Evolutionary conservation across 37 sponge, comb jelly and placozoan species (phyloP), one percentile per base, ranked within the genome.

Genomic region (Oscarella lobularis): DNA sequence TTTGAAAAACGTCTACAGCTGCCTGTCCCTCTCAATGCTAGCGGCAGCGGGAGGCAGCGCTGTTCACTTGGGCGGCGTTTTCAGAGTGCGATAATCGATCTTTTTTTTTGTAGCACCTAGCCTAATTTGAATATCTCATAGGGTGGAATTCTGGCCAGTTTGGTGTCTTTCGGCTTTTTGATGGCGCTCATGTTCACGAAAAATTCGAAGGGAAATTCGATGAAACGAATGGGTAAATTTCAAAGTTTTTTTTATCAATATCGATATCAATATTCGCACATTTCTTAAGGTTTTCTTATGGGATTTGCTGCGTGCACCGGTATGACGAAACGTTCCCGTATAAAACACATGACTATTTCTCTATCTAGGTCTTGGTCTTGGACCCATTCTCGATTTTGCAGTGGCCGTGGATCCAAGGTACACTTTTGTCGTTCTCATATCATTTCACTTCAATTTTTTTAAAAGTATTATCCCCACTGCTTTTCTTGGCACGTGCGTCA

Each of bases 381-480:
- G 82, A 1, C 82, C 82, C 1, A 38, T 79, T 33, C 82, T 81
- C 1, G 79, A 78, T 31, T 33, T 81, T 40, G 82, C 77, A 1
- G 37, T 81, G 5, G 82, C 66, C 14, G 38, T 81, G 1, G 80
- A 81, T 39, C 82, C 82, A 33, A 30, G 73, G 73, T 70, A 70
- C 20, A 20, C 14, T 9, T 70, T 70, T 14, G 9, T n/a, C n/a
- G n/a, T n/a, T n/a, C n/a, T n/a, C n/a, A n/a, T n/a, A n/a, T n/a
- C n/a, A 29, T 14, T 70, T 70, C 20, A 29, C 20, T 20, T 35
- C 20, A 70, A 70, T 70, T 70, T 70, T 31, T 71, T 35, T 71
- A 37, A 3, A 33, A 80, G 85, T 54, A 87, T 94, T 75, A 74
- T 88, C 73, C 85, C 87, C 14, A 85, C 85, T 2, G 89, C 85